Conservation (phyloP, 2,888 invertebrate genomes). For the Urechis unicinctus region DNA sequence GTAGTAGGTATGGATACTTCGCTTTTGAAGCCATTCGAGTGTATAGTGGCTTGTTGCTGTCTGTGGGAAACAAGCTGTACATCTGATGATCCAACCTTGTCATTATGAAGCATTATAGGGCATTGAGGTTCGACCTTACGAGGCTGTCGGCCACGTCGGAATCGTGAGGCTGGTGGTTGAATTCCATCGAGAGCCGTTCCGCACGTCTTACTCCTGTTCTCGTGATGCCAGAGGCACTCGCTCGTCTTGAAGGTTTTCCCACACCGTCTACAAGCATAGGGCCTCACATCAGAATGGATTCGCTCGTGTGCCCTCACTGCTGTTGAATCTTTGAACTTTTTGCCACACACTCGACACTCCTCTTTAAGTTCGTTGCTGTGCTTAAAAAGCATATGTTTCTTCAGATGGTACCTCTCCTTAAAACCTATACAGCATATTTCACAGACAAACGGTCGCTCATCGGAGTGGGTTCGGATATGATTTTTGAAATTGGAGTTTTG, state of each 20-base stretch:
- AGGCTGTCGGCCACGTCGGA: neutral
- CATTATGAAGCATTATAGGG: no score
- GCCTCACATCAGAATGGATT: slow-evolving; percentile 24
- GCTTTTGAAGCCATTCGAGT: no score
- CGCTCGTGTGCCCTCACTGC: slow-evolving; percentile 27
- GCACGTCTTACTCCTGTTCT: slow-evolving; percentile 27
- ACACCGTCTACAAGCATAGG: slow-evolving; percentile 22
- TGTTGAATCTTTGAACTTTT: slow-evolving; percentile 26
- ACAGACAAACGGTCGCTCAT: slow-evolving; percentile 25
- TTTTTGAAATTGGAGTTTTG: slow-evolving; percentile 27
- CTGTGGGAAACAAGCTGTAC: no score
- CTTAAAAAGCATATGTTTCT: slow-evolving; percentile 25
- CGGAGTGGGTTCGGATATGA: slow-evolving; percentile 26
- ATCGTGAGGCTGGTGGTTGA: neutral
- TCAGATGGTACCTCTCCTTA: slow-evolving; percentile 26
- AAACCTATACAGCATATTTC: slow-evolving; percentile 25
- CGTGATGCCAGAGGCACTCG: slow-evolving; percentile 28
- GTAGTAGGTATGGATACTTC: neutral
- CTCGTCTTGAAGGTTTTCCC: slow-evolving; percentile 25
- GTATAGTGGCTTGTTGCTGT: no score
- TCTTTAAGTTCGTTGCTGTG: slow-evolving; percentile 25
- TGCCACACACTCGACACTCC: slow-evolving; percentile 23
- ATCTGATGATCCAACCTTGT: no score
- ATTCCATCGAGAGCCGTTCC: slow-evolving; percentile 13
- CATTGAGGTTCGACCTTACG: neutral